A percentile compares a stretch with the other conserved stretches of the same genome.
Conservation (phyloP, 2,113 vertebrate species). For the Boleophthalmus pectinirostris region DNA sequence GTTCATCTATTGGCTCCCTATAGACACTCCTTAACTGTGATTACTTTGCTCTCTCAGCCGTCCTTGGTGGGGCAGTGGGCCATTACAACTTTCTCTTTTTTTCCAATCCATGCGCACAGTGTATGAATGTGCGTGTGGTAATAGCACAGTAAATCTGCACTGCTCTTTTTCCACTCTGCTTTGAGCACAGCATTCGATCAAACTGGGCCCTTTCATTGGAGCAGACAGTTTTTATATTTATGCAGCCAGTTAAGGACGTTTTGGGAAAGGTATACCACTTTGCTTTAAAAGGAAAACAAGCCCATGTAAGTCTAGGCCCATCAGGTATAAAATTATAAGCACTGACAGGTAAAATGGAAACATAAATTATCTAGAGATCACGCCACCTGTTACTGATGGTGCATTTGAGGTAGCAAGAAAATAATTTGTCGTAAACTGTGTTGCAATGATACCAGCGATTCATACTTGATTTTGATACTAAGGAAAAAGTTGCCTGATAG, state of each 20-base stretch:
- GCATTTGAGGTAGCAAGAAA: not conserved
- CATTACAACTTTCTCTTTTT: constrained; percentile 59
- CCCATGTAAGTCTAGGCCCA: not conserved
- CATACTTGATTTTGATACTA: too few relatives aligned
- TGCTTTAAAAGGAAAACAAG: not conserved
- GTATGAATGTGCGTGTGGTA: constrained; percentile 46
- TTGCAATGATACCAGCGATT: too few relatives aligned
- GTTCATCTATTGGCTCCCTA: constrained; percentile 36
- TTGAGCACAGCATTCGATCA: constrained; percentile 56
- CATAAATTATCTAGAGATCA: not conserved
- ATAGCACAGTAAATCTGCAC: constrained; percentile 71
- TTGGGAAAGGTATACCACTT: constrained; percentile 4
- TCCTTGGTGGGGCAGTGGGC: constrained; percentile 70
- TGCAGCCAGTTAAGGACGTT: constrained; percentile 23
- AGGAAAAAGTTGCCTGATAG: too few relatives aligned
- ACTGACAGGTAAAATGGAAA: not conserved
- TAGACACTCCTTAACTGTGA: constrained; percentile 64
- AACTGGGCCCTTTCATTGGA: constrained; percentile 52
- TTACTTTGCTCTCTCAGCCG: constrained; percentile 58
- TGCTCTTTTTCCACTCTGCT: constrained; percentile 63
- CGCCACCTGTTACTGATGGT: not conserved
- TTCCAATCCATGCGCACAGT: not conserved
- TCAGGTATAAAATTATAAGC: not conserved
- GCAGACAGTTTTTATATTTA: constrained; percentile 43
- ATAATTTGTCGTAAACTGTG: not conserved